Base-by-base conservation (phyloP, 2,888 invertebrate genomes). In the Pyralis farinalis region DNA sequence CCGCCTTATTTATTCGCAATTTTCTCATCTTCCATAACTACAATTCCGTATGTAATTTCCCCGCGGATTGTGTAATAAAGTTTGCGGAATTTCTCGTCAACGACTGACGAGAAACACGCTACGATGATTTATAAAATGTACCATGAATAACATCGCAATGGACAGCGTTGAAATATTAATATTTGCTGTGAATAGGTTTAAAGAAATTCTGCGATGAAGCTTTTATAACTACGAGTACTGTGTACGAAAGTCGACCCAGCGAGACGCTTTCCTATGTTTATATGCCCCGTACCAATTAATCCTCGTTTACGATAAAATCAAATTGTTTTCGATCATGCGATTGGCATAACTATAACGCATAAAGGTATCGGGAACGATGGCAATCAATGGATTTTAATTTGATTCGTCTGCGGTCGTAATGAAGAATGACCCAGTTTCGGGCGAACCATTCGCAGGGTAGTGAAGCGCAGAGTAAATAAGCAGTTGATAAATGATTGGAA, bases 401-500 rank as follows among this genome's bases (percentile, higher is more conserved):
- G 49, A 47, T 53, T 21, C 49, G 53, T 46, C 45, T 47, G 51
- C 55, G 37, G 39, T 25, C 48, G 53, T 63, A 62, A 68, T 66
- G 57, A 65, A 65, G 58, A 51, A 35, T 65, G 74, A 71, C 71
- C 69, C 56, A 70, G 63, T 71, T 53, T n/a, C 21, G 7, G 6
- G 8, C 25, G n/a, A 53, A 46, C 64, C 59, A 64, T 66, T 63
- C 58, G 46, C 49, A 37, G 48, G 48, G 55, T 59, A 49, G 57
- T 63, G 65, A 61, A 58, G 59, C 60, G 47, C 59, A 41, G 52
- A 58, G 64, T 65, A 67, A 66, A 69, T 67, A 69, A 40, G 54
- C 53, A 44, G 51, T 59, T 71, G 71, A 72, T 72, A 67, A 71
- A 75, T 74, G 63, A 69, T 69, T 63, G 58, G 60, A 61, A 64